Percentiles rank a stretch among this genome's conserved stretches.
Evolutionary conservation across 2,797 vertebrate genomes (phyloP).

Genomic region (Tenualosa thibaudeaui): DNA sequence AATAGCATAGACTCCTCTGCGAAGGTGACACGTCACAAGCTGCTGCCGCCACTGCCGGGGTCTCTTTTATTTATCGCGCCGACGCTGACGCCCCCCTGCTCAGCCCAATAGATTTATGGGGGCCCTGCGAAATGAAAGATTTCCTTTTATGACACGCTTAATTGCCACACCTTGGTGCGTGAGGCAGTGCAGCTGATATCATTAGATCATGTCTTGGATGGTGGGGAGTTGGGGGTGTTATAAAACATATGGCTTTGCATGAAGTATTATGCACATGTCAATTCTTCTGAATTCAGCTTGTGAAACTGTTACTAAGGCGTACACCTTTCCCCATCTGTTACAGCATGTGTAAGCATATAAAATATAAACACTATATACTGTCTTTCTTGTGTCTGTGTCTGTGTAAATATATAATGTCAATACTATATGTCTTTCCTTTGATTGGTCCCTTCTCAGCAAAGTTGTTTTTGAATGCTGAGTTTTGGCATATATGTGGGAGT

Average conservation of each 20-base stretch:
- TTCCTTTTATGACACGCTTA: slow-evolving; percentile 13
- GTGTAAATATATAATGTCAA: slow-evolving; percentile 15
- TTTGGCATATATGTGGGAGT: neutral
- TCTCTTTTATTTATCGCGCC: neutral
- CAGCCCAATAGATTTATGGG: neutral
- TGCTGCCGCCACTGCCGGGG: neutral
- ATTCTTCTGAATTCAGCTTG: neutral
- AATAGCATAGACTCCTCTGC: slow-evolving; percentile 22
- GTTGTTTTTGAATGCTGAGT: neutral
- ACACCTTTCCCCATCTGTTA: neutral
- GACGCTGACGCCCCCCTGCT: neutral
- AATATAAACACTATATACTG: too few relatives aligned
- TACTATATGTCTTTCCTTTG: too few relatives aligned
- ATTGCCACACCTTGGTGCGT: neutral
- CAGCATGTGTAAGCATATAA: too few relatives aligned
- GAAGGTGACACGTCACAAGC: neutral
- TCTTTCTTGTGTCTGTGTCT: slow-evolving; percentile 27
- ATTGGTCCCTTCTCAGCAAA: too few relatives aligned
- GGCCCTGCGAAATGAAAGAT: neutral
- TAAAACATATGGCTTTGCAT: neutral
- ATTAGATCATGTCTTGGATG: neutral
- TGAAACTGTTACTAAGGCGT: neutral
- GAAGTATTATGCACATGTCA: neutral
- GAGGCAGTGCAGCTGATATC: neutral
- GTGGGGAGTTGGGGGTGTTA: neutral